Conservation (phyloP, 2,888 invertebrate genomes). For the Nezara viridula region DNA sequence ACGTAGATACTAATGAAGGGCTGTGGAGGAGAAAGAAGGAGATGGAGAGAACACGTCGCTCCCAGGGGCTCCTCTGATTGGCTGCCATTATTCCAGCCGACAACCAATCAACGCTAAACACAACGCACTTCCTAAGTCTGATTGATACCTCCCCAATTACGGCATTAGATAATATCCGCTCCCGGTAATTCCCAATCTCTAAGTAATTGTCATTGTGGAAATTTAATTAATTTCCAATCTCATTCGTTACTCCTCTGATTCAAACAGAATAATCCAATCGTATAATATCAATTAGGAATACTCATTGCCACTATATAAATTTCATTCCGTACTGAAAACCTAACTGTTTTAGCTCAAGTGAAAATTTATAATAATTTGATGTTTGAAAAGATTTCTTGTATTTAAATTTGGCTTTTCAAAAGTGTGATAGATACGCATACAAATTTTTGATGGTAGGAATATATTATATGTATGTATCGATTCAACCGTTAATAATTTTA, state of each 20-base stretch:
- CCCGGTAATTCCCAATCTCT: conserved; percentile 22
- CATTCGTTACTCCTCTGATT: not conserved
- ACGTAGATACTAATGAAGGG: conserved; percentile 18
- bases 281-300: not conserved
- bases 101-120: conserved; percentile 44
- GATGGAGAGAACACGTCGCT: not conserved
- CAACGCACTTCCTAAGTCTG: conserved; percentile 42
- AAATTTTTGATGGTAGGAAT: too few relatives aligned
- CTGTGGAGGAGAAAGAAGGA: conserved; percentile 4
- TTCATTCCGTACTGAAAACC: not conserved
- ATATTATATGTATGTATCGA: too few relatives aligned
- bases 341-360: too few relatives aligned
- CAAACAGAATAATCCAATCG: not conserved
- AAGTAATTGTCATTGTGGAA: conserved; percentile 42
- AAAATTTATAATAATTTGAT: too few relatives aligned
- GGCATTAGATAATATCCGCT: conserved; percentile 39
- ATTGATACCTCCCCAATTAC: conserved; percentile 33
- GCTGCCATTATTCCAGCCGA: conserved; percentile 49
- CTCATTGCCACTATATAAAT: not conserved
- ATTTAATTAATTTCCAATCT: conserved; percentile 32
- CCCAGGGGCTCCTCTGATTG: not conserved
- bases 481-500: too few relatives aligned
- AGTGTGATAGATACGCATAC: too few relatives aligned
- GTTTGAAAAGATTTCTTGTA: too few relatives aligned
- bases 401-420: too few relatives aligned